These are phyloP conservation scores for Bombus balteatus DNA, from an alignment of 1,140 invertebrate species.

Conservation along the genomic window DNA sequence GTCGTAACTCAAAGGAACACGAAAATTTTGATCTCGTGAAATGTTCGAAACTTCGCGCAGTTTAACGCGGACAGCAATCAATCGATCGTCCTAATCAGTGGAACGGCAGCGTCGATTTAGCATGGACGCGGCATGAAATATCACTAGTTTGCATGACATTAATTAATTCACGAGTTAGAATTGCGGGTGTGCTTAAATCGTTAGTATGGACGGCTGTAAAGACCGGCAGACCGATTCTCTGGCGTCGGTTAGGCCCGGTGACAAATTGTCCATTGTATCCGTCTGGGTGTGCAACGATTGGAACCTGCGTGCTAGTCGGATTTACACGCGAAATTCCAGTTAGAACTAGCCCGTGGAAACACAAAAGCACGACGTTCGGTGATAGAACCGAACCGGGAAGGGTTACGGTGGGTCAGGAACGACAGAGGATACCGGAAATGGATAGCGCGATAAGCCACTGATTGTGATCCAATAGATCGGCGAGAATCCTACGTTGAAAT, in stretches of 20 bases:
- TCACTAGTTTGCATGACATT: constrained; percentile 22
- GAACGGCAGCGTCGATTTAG: constrained; percentile 9
- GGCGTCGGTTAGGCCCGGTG: constrained; percentile 63
- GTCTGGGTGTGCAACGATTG: constrained; percentile 60
- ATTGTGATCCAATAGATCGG: constrained; percentile 57
- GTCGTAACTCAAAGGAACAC: neutral
- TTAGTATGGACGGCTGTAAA: constrained; percentile 38
- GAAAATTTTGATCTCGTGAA: neutral
- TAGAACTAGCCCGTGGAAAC: constrained; percentile 40
- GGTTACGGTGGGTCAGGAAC: constrained; percentile 28
- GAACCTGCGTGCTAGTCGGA: constrained; percentile 59
- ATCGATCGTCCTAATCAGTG: constrained; percentile 30
- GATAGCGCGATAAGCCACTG: constrained; percentile 61
- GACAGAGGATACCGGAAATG: constrained; percentile 57
- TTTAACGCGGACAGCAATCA: neutral
- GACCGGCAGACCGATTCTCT: constrained; percentile 57
- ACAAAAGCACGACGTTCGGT: constrained; percentile 59
- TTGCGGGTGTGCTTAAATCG: constrained; percentile 43
- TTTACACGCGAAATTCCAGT: constrained; percentile 68
- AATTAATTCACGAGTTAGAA: constrained; percentile 55
- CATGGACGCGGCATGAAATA: constrained; percentile 22
- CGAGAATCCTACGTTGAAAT: constrained; percentile 49
- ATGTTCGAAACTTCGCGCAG: neutral
- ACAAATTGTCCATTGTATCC: constrained; percentile 72
- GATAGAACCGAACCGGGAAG: constrained; percentile 38